Conservation (phyloP, 2,113 vertebrate species). For the Guaruba guarouba region DNA sequence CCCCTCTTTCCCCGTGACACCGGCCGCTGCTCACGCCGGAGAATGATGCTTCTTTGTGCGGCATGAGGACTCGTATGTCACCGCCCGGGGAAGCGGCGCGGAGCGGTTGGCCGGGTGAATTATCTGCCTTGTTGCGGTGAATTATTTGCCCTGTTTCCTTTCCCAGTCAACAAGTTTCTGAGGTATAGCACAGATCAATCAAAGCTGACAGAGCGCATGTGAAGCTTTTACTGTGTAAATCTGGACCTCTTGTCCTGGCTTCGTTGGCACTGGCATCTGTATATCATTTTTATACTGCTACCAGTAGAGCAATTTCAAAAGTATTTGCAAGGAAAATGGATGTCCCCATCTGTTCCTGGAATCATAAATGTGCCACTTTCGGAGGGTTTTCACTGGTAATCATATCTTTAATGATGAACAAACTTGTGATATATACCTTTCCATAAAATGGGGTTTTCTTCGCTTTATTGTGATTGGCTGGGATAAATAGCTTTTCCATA, state of each 20-base stretch:
- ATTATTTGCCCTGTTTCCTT: constrained; percentile 89
- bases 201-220: constrained; percentile 82
- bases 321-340: constrained; percentile 96
- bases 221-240: constrained; percentile 90
- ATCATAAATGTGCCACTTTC: constrained; percentile 98
- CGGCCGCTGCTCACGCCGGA: constrained; percentile 83
- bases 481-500: constrained; percentile 88
- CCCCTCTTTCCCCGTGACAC: constrained; percentile 73
- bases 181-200: constrained; percentile 93
- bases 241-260: constrained; percentile 88
- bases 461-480: constrained; percentile 86
- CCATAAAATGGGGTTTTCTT: constrained; percentile 90
- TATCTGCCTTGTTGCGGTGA: constrained; percentile 84
- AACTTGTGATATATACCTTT: constrained; percentile 95
- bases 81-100: constrained; percentile 78
- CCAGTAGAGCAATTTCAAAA: constrained; percentile 98
- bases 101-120: constrained; percentile 79
- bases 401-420: constrained; percentile 98
- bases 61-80: constrained; percentile 80
- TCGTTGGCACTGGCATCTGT: constrained; percentile 85
- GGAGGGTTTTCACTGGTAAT: constrained; percentile 92
- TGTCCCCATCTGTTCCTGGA: constrained; percentile 95
- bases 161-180: constrained; percentile 88
- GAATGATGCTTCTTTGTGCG: constrained; percentile 87
- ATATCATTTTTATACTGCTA: constrained; percentile 99